These are phyloP conservation scores for Acromyrmex heyeri DNA, from an alignment of 1,140 invertebrate species.

Conservation along the genomic window DNA sequence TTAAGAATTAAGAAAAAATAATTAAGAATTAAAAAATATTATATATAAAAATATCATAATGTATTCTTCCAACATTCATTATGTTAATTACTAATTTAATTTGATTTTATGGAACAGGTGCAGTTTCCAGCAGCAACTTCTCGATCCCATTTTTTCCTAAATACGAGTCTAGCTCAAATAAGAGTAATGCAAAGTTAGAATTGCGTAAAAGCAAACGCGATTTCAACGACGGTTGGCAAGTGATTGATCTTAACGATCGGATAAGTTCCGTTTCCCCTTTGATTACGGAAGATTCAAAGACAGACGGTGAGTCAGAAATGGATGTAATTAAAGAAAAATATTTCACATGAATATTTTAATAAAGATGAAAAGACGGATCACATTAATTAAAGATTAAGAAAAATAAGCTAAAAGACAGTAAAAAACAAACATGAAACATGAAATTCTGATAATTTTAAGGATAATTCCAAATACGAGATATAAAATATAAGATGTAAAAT, in stretches of 20 bases:
- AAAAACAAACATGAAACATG: neutral
- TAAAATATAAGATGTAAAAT: neutral
- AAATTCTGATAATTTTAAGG: neutral
- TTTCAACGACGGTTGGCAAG: slow-evolving; percentile 7
- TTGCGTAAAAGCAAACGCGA: slow-evolving; percentile 18
- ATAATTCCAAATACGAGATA: neutral
- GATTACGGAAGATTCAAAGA: neutral
- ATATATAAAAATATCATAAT: neutral
- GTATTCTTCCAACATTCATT: no score
- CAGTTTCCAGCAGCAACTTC: slow-evolving; percentile 52
- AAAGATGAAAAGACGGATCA: neutral
- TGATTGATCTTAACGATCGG: slow-evolving; percentile 45
- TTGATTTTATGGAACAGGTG: neutral
- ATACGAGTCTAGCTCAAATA: slow-evolving; percentile 12
- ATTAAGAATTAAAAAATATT: neutral
- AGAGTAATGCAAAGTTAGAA: slow-evolving; percentile 41
- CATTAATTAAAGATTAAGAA: neutral
- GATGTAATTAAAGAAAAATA: neutral
- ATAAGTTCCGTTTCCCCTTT: neutral
- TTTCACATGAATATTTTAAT: neutral
- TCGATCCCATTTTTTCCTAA: slow-evolving; percentile 28
- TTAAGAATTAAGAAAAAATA: no score
- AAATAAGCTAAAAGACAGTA: neutral
- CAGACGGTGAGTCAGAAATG: slow-evolving; percentile 8
- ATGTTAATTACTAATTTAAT: neutral